Conservation (phyloP, 2,113 vertebrate species). For the Nothoprocta pentlandii region DNA sequence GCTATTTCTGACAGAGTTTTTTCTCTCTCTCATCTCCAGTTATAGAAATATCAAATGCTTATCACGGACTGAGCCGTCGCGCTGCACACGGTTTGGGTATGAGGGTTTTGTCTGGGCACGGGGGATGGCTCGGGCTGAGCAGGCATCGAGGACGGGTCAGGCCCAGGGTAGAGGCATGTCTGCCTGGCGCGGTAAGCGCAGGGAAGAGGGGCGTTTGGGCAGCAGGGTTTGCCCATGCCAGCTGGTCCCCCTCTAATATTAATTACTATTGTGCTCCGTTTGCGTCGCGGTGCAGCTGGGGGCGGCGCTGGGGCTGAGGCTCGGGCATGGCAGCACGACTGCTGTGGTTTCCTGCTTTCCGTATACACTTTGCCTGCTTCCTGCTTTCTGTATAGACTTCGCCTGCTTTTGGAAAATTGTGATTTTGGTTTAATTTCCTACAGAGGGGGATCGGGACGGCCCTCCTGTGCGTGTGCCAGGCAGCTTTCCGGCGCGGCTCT, state of each 20-base stretch:
- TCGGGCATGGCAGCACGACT: too few species aligned
- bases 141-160: accelerated
- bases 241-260: not conserved
- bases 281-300: not conserved
- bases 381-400: not conserved
- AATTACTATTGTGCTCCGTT: not conserved
- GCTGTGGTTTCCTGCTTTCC: not conserved
- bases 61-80: constrained; percentile 43
- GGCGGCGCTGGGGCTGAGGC: too few species aligned
- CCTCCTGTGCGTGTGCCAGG: constrained; percentile 55
- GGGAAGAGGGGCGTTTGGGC: not conserved
- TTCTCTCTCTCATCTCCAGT: constrained; percentile 36
- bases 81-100: not conserved
- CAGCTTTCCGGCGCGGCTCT: constrained; percentile 70
- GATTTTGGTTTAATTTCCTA: not conserved
- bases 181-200: not conserved
- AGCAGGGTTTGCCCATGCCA: not conserved
- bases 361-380: not conserved
- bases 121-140: not conserved
- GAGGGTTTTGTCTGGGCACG: not conserved
- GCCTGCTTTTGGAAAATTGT: not conserved
- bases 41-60: constrained; percentile 72
- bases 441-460: constrained; percentile 31
- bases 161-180: not conserved
- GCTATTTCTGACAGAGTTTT: constrained; percentile 68